Percentiles rank a stretch among this genome's conserved stretches.
phyloP scores from a whole-genome alignment of 2,797 vertebrate species.

The Pelodytes ibericus region DNA sequence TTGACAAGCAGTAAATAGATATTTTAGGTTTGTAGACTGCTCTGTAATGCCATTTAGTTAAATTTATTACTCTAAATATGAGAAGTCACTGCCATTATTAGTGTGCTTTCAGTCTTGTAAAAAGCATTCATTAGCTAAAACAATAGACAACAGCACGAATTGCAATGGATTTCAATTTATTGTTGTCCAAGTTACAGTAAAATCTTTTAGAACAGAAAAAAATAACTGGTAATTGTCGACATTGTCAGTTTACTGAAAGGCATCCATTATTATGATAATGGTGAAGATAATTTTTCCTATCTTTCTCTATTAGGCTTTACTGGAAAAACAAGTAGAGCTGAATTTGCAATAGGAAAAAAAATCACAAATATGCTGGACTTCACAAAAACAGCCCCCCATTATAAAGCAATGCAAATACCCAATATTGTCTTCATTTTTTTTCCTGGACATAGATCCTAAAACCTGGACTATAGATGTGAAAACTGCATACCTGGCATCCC shows the following conservation, averaged over 20 bases:
- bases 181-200: slow-evolving; percentile 61
- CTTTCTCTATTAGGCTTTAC: slow-evolving; percentile 42
- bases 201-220: slow-evolving; percentile 63
- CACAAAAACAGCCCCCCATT: no score
- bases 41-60: slow-evolving; percentile 56
- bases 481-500: no score
- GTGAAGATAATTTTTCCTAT: slow-evolving; percentile 41
- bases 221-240: slow-evolving; percentile 63
- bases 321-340: slow-evolving; percentile 1
- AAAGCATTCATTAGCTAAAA: slow-evolving; percentile 69
- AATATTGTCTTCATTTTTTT: no score
- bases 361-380: no score
- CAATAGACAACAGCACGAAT: slow-evolving; percentile 66
- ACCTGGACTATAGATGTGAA: no score
- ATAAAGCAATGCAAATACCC: no score
- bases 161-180: slow-evolving; percentile 67
- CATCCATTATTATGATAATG: slow-evolving; percentile 20
- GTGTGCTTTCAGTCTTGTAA: slow-evolving; percentile 65
- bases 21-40: slow-evolving; percentile 62
- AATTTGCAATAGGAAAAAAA: slow-evolving; percentile 4
- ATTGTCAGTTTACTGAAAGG: slow-evolving; percentile 55
- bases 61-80: slow-evolving; percentile 67
- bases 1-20: slow-evolving; percentile 67
- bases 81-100: slow-evolving; percentile 68
- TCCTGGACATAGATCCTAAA: no score